Evolutionary conservation across 2,888 invertebrate species (phyloP).

Genomic region (Epirrita christyi): DNA sequence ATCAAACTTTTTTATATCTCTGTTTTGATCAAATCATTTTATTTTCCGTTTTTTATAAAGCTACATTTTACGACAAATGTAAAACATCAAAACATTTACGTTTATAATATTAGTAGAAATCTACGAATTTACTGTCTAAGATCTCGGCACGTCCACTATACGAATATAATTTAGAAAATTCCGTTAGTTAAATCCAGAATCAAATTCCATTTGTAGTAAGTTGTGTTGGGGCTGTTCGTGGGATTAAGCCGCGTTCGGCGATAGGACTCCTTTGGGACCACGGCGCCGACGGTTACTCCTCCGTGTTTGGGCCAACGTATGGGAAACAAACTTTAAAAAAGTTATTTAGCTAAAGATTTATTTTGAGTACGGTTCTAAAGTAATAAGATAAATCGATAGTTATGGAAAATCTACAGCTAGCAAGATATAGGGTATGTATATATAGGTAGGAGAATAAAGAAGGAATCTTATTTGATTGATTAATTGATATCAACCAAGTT

Average conservation of each 20-base stretch:
- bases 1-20: no score
- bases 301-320: conserved; percentile 31
- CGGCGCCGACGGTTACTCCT: conserved; percentile 57
- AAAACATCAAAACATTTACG: neutral
- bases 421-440: no score
- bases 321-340: neutral
- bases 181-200: conserved; percentile 77
- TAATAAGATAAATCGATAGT: no score
- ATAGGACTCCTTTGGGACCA: conserved; percentile 72
- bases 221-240: conserved; percentile 75
- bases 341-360: no score
- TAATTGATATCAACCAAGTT: no score
- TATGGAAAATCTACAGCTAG: no score
- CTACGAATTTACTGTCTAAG: neutral
- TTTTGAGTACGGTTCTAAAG: no score
- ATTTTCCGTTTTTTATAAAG: no score
- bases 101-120: neutral
- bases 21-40: no score
- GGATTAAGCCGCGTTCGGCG: conserved; percentile 75
- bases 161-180: conserved; percentile 46
- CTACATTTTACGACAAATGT: no score
- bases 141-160: conserved; percentile 2
- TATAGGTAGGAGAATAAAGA: no score
- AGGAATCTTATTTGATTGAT: no score
- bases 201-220: conserved; percentile 78